A percentile compares a stretch with the other conserved stretches of the same genome.
Conservation (phyloP, 2,888 invertebrate genomes). For the Drosophila mulleri region DNA sequence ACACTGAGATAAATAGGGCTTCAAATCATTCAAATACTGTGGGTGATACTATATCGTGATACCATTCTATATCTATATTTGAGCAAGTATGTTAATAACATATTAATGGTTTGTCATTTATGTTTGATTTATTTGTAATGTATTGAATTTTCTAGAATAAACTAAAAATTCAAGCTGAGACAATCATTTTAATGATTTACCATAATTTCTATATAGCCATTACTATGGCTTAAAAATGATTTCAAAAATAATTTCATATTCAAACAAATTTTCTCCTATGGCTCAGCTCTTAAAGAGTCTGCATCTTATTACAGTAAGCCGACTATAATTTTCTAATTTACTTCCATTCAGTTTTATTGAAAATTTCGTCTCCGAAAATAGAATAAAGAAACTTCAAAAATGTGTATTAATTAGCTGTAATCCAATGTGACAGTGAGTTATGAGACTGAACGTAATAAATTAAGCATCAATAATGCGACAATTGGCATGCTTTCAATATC, state of each 20-base stretch:
- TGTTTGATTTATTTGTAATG: no score
- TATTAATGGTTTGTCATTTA: no score
- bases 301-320: no score
- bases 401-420: slow-evolving; percentile 22
- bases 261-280: background rate
- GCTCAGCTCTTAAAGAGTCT: background rate
- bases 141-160: no score
- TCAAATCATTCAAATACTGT: no score
- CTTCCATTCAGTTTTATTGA: background rate
- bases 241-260: background rate
- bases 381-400: background rate
- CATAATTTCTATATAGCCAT: background rate
- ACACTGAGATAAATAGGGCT: background rate
- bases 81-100: no score
- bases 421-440: slow-evolving; percentile 57
- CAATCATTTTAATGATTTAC: background rate
- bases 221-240: background rate
- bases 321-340: background rate
- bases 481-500: slow-evolving; percentile 61
- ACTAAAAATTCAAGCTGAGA: no score
- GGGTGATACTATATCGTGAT: no score
- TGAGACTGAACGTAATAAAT: slow-evolving; percentile 61
- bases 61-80: no score
- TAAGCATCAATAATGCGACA: slow-evolving; percentile 73
- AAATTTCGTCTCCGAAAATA: background rate